phyloP scores from a whole-genome alignment of 2,113 vertebrate species.

The Pseudorectes ferrugineus region DNA sequence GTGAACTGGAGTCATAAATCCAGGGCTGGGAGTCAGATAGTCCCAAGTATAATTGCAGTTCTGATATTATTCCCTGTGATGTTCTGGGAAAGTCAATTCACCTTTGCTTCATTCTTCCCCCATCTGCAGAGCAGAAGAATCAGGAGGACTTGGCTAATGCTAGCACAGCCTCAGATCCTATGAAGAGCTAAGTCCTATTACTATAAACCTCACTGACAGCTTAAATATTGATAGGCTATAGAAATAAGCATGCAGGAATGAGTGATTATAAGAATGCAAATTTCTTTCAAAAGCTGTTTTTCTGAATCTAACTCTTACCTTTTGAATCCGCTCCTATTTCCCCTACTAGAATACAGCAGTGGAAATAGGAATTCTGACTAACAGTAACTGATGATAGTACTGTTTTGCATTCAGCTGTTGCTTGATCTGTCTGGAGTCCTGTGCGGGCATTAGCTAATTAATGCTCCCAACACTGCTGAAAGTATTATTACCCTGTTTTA shows the following conservation, averaged over 20 bases:
- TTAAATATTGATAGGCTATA: slow-evolving; percentile 16
- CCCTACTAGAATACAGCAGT: not conserved
- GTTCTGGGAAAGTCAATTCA: not conserved
- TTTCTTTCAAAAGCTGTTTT: not conserved
- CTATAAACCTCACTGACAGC: not conserved
- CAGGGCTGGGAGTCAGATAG: not conserved
- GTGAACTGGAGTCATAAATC: not conserved
- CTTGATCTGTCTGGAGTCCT: slow-evolving; percentile 42
- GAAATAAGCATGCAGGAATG: not conserved
- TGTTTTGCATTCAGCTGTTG: slow-evolving; percentile 6
- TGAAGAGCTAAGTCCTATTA: not conserved
- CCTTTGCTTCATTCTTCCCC: not conserved
- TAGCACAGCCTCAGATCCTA: not conserved
- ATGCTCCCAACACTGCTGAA: not conserved
- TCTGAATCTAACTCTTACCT: not conserved
- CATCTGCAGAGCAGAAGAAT: not conserved
- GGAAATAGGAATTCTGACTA: slow-evolving; percentile 54
- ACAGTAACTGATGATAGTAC: slow-evolving; percentile 37
- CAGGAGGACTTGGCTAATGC: not conserved
- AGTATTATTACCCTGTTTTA: slow-evolving; percentile 41
- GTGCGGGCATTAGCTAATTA: slow-evolving; percentile 48
- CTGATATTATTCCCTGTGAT: not conserved
- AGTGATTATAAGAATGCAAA: not conserved
- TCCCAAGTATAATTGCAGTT: not conserved
- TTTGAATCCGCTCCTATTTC: not conserved